These are phyloP conservation scores for Benthosema pterotum DNA, from an alignment of 2,797 vertebrate genomes.

Conservation along the genomic window DNA sequence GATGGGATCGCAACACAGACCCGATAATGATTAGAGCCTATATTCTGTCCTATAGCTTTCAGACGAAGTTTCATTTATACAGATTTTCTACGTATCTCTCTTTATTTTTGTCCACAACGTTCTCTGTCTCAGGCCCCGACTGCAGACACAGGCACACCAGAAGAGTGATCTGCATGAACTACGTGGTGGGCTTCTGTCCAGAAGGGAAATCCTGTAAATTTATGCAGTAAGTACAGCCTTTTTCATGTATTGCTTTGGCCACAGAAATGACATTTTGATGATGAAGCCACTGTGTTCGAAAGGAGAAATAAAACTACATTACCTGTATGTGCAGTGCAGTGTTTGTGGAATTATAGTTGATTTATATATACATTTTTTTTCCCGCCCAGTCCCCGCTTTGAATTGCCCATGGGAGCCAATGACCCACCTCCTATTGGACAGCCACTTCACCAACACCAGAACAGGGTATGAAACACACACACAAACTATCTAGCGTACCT, in stretches of 20 bases:
- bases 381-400: slow-evolving; percentile 97
- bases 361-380: slow-evolving; percentile 9
- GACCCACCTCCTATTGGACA: slow-evolving; percentile 96
- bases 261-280: background rate
- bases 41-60: no score
- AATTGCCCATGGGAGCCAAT: slow-evolving; percentile 95
- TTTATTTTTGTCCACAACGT: background rate
- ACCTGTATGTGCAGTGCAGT: slow-evolving; percentile 17
- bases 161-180: slow-evolving; percentile 98
- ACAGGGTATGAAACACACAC: slow-evolving; percentile 82
- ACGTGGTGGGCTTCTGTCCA: slow-evolving; percentile 96
- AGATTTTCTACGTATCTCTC: background rate
- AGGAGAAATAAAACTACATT: background rate
- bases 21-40: no score
- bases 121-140: slow-evolving; percentile 86
- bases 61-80: no score
- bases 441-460: slow-evolving; percentile 79
- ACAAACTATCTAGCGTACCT: background rate
- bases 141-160: slow-evolving; percentile 97
- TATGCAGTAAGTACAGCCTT: slow-evolving; percentile 91
- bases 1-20: background rate
- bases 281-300: background rate
- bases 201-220: slow-evolving; percentile 98
- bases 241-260: slow-evolving; percentile 9
- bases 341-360: slow-evolving; percentile 1